A percentile compares a stretch with the other conserved stretches of the same genome.
Conservation (phyloP, 2,888 invertebrate genomes). For the Euproctis similis region DNA sequence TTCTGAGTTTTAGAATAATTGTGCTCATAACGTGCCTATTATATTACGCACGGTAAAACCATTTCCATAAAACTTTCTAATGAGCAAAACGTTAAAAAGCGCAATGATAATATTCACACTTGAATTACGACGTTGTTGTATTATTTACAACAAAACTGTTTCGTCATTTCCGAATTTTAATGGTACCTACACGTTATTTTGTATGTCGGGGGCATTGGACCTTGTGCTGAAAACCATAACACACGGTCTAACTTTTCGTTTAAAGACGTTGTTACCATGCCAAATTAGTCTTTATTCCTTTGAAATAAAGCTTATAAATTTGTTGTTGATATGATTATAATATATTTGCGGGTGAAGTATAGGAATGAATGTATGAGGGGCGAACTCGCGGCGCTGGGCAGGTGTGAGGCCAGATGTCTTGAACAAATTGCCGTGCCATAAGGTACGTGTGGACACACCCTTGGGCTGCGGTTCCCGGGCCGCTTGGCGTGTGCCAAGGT, state of each 20-base stretch:
- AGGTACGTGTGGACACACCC: constrained; percentile 69
- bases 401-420: constrained; percentile 75
- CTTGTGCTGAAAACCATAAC: constrained; percentile 59
- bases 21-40: constrained; percentile 42
- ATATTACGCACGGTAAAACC: constrained; percentile 27
- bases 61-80: constrained; percentile 38
- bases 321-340: constrained; percentile 8
- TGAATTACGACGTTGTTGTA: constrained; percentile 55
- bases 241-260: constrained; percentile 28
- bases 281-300: constrained; percentile 28
- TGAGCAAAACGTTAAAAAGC: constrained; percentile 37
- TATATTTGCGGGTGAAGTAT: constrained; percentile 27
- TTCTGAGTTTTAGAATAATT: constrained; percentile 48
- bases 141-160: constrained; percentile 55
- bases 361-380: constrained; percentile 45
- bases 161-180: constrained; percentile 71
- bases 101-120: constrained; percentile 55
- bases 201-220: constrained; percentile 64
- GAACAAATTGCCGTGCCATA: constrained; percentile 72
- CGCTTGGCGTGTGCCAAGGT: constrained; percentile 71
- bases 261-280: constrained; percentile 7
- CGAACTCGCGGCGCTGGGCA: constrained; percentile 42
- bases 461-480: constrained; percentile 55
- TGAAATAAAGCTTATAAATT: constrained; percentile 17
- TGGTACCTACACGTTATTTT: constrained; percentile 52